A percentile compares a stretch with the other conserved stretches of the same genome.
These are phyloP conservation scores for Tetragnatha versicolor DNA, from an alignment of 1,140 invertebrate genomes.

Conservation along the genomic window DNA sequence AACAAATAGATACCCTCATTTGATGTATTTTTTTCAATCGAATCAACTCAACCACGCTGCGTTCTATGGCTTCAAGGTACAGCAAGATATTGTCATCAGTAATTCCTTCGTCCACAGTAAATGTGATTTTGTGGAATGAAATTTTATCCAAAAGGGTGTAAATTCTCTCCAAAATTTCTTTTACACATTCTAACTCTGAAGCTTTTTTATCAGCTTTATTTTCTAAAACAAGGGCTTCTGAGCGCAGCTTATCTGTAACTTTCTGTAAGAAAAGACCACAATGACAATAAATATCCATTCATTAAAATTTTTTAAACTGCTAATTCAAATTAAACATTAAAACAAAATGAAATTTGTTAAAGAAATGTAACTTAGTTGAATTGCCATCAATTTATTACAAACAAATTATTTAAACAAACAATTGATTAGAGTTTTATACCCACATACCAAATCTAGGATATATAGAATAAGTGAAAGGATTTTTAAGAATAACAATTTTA, in stretches of 20 bases:
- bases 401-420: no score
- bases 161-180: slow-evolving; percentile 17
- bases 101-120: slow-evolving; percentile 13
- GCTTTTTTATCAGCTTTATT: slow-evolving; percentile 15
- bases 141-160: slow-evolving; percentile 18
- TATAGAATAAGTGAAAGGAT: no score
- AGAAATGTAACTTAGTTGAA: no score
- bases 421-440: no score
- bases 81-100: slow-evolving; percentile 40
- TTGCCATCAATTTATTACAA: no score
- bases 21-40: no score
- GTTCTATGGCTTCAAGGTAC: slow-evolving; percentile 31
- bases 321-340: no score
- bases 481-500: no score
- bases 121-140: not conserved
- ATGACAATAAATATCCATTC: no score
- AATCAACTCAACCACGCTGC: slow-evolving; percentile 23
- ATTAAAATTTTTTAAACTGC: not conserved
- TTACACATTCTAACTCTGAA: slow-evolving; percentile 24
- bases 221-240: slow-evolving; percentile 18
- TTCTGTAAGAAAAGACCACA: not conserved
- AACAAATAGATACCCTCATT: no score
- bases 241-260: slow-evolving; percentile 8
- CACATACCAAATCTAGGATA: no score
- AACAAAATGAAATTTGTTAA: no score